Evolutionary conservation across 2,888 invertebrate genomes (phyloP).

Genomic region (Euzophera pinguis): DNA sequence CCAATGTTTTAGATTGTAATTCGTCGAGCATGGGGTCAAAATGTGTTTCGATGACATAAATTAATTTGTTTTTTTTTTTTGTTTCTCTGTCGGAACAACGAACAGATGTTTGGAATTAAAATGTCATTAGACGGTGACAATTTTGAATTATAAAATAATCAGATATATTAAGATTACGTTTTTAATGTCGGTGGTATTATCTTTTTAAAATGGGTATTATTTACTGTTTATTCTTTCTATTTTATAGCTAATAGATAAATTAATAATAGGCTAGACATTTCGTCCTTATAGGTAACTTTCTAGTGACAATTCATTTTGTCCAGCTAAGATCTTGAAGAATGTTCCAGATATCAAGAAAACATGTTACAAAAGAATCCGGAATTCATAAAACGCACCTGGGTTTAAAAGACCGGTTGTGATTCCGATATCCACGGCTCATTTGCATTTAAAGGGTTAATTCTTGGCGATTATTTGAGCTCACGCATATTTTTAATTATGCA

Average conservation of each 20-base stretch:
- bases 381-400: slow-evolving; percentile 59
- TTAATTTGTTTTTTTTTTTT: slow-evolving; percentile 8
- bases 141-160: slow-evolving; percentile 15
- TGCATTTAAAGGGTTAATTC: slow-evolving; percentile 77
- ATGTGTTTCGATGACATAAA: slow-evolving; percentile 14
- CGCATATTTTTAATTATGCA: slow-evolving; percentile 79
- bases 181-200: too few species aligned
- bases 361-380: not conserved
- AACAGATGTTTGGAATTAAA: slow-evolving; percentile 11
- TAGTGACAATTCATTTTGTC: too few species aligned
- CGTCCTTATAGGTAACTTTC: too few species aligned
- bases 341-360: not conserved
- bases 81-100: not conserved
- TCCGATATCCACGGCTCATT: slow-evolving; percentile 58
- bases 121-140: slow-evolving; percentile 2
- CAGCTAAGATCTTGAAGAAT: not conserved
- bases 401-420: slow-evolving; percentile 57
- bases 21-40: slow-evolving; percentile 20
- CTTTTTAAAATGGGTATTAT: too few species aligned
- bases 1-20: slow-evolving; percentile 38
- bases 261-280: too few species aligned
- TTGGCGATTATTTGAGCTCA: slow-evolving; percentile 73
- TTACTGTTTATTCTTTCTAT: too few species aligned
- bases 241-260: too few species aligned
- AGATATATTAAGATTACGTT: not conserved